Base-by-base conservation (phyloP, 2,888 invertebrate genomes). In the Euspilapteryx auroguttella region DNA sequence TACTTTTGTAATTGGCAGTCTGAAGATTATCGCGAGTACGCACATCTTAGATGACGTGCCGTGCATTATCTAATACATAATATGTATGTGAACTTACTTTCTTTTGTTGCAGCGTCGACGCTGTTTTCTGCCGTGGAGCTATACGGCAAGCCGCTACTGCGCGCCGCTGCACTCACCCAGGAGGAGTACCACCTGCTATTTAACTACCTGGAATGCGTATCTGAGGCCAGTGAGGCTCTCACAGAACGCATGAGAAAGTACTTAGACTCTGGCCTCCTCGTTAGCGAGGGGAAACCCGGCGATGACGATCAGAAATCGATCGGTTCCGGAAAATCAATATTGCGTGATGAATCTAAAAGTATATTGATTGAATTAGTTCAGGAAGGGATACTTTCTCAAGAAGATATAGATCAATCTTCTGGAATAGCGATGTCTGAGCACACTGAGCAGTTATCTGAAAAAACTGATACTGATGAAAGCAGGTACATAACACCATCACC, bases 71-170 rank as follows among this genome's bases (percentile, higher is more conserved):
- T 24, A 24, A 24, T 24, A 24, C 14, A 24, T 24, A 24, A 24
- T 9, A 12, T 12, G 21, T n/a, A n/a, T n/a, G n/a, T n/a, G n/a
- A n/a, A n/a, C n/a, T n/a, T n/a, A n/a, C n/a, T n/a, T n/a, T n/a
- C n/a, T n/a, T n/a, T n/a, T 49, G 39, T 75, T 73, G 35, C 75
- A 76, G 76, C 75, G 41, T 57, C 75, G 35, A 77, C 78, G 34
- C 51, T 84, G 33, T 78, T 77, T 50, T 82, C 82, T 35, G 82
- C 81, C 27, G 75, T 79, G 40, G 83, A 83, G 49, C 56, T 83
- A 31, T 84, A 82, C 47, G 83, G 81, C 12, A 79, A 80, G 41
- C 82, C 83, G 2, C 58, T 84, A 31, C 47, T 75, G 17, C 58
- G 76, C 21, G 76, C 76, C 27, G 65, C 73, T 25, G 71, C 59